Evolutionary conservation across 2,113 vertebrate genomes (phyloP), one percentile per base, ranked within the genome.

Genomic region (Cromileptes altivelis): DNA sequence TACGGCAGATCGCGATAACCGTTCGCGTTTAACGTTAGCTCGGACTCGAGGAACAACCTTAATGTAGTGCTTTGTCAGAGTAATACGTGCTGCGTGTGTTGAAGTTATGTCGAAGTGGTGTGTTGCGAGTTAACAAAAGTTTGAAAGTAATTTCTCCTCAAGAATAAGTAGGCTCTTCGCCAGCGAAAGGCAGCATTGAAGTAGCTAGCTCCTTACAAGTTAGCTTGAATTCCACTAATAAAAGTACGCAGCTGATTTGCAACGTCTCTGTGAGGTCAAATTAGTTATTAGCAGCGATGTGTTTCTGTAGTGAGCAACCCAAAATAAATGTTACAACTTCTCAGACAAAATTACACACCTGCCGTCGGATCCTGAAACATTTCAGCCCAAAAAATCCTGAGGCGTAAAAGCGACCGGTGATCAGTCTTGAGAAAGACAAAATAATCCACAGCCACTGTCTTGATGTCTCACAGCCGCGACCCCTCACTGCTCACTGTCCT

Each of bases 301-400:
- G 25, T 8, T 40, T n/a, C 21, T 7, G 60, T 9, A 17, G 33
- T 21, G 19, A 45, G 11, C 8, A 12, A 45, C 50, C 56, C 17
- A 4, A 68, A 52, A 33, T 19, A 17, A 6, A 37, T 4, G 27
- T 18, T 30, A 4, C 15, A 33, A 6, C 3, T 25, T 0, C 40
- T 4, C 30, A 76, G 4, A 25, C 1, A 21, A 12, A 70, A 6
- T 13, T 15, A 81, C 88, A 40, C 33, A 94, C 91, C 92, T 79
- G 76, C 15, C 0, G 81, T 50, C 23, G 60, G 40, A 17, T 84
- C 82, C 57, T 75, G 70, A 76, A 89, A 70, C 93, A 94, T 94
- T 40, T 78, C 85, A 76, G 42, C 57, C 12, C 7, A 33, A n/a
- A 6, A 21, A 81, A 69, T 7, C 67, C 73, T 21, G 17, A 64